phyloP scores from a whole-genome alignment of 2,888 invertebrate genomes.

The Blastobasis adustella region DNA sequence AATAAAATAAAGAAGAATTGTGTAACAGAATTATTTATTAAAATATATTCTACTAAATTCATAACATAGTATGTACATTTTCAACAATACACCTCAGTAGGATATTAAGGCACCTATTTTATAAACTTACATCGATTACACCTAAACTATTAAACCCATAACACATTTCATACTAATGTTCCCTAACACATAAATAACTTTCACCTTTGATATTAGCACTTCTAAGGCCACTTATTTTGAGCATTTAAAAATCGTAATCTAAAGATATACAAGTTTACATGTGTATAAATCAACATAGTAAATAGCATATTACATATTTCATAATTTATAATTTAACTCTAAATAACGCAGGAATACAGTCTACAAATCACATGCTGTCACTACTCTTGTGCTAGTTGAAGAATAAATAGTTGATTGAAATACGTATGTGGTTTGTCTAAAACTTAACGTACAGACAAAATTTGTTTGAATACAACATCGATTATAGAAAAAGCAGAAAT shows the following conservation, averaged over 20 bases:
- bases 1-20: conserved; percentile 25
- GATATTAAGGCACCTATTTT: conserved; percentile 61
- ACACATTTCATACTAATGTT: conserved; percentile 29
- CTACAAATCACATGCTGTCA: too few species aligned
- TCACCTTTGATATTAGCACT: conserved; percentile 48
- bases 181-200: conserved; percentile 41
- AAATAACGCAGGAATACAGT: too few species aligned
- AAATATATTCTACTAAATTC: conserved; percentile 64
- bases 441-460: too few species aligned
- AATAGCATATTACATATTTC: conserved; percentile 4
- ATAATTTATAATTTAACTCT: conserved; percentile 4
- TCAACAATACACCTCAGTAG: conserved; percentile 65
- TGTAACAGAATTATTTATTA: conserved; percentile 64
- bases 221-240: conserved; percentile 53
- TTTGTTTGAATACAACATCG: too few species aligned
- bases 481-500: too few species aligned
- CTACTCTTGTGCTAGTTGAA: too few species aligned
- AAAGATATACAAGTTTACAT: too few species aligned
- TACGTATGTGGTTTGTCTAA: too few species aligned
- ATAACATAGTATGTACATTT: conserved; percentile 69
- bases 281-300: conserved; percentile 3
- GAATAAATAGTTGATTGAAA: too few species aligned
- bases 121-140: conserved; percentile 15
- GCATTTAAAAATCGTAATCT: conserved; percentile 35
- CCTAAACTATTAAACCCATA: conserved; percentile 30